A percentile compares a stretch with the other conserved stretches of the same genome.
These are phyloP conservation scores for Hippocampus kuda DNA, from an alignment of 2,797 vertebrate genomes.

Conservation along the genomic window DNA sequence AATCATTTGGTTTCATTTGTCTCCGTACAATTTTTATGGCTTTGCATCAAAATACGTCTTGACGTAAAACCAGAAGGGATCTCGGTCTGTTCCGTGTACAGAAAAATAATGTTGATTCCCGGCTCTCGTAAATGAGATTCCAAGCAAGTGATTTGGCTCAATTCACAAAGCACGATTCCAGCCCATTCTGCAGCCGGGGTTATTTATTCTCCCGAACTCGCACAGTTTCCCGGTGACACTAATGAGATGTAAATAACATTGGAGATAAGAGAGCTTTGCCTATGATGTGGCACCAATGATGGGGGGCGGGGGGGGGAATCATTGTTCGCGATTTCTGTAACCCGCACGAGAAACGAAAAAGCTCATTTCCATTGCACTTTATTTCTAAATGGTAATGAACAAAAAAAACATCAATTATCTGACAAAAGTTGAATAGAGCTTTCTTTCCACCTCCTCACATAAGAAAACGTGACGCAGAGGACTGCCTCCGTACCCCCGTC, in stretches of 20 bases:
- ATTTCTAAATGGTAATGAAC: neutral
- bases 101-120: neutral
- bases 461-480: neutral
- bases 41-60: no score
- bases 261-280: neutral
- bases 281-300: neutral
- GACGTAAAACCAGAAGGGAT: no score
- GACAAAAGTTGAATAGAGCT: neutral
- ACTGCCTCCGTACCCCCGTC: neutral
- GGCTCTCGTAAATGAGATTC: neutral
- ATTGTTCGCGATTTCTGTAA: neutral
- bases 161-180: slow-evolving; percentile 1
- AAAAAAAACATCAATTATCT: neutral
- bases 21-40: no score
- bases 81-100: neutral
- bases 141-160: neutral
- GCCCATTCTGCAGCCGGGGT: neutral
- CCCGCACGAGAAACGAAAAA: no score
- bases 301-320: neutral
- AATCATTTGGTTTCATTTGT: no score
- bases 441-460: neutral
- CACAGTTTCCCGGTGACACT: slow-evolving; percentile 1
- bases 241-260: slow-evolving; percentile 9
- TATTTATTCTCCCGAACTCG: slow-evolving; percentile 2
- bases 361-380: neutral